Conservation (phyloP, 2,797 vertebrate species). For the Nannoperca obscura region DNA sequence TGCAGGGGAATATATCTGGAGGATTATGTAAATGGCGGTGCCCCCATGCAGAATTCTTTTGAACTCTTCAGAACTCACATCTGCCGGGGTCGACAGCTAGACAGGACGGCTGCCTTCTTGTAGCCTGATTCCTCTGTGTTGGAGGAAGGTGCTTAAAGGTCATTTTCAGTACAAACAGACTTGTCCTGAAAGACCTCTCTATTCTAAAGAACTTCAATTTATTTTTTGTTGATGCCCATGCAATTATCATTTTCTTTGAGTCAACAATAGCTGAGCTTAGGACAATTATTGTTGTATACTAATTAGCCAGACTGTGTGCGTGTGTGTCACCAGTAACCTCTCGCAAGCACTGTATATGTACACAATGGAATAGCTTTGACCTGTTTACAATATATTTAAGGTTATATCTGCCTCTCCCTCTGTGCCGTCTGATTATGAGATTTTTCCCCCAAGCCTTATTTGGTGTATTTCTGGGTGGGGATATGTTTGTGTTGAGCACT, state of each 20-base stretch:
- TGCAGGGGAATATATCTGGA: constrained; percentile 91
- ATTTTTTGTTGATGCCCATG: constrained; percentile 85
- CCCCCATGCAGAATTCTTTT: constrained; percentile 90
- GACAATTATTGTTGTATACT: constrained; percentile 85
- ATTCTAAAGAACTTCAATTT: constrained; percentile 84
- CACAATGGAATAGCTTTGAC: constrained; percentile 80
- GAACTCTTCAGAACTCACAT: constrained; percentile 91
- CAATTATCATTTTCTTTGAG: constrained; percentile 87
- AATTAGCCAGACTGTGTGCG: constrained; percentile 83
- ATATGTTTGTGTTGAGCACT: constrained; percentile 88
- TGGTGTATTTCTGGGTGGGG: constrained; percentile 90
- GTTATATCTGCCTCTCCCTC: constrained; percentile 80
- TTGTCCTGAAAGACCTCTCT: constrained; percentile 85
- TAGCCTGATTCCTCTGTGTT: constrained; percentile 83
- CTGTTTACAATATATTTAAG: constrained; percentile 84
- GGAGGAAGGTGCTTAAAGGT: constrained; percentile 88
- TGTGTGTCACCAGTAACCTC: constrained; percentile 80
- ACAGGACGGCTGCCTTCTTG: constrained; percentile 85
- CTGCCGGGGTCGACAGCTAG: constrained; percentile 89
- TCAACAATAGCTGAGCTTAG: constrained; percentile 86
- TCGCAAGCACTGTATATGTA: constrained; percentile 72
- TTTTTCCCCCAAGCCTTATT: constrained; percentile 87
- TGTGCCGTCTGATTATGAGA: constrained; percentile 84
- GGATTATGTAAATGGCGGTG: constrained; percentile 91
- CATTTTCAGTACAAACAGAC: constrained; percentile 87